phyloP scores from a whole-genome alignment of 2,797 vertebrate genomes.

The Menidia menidia region DNA sequence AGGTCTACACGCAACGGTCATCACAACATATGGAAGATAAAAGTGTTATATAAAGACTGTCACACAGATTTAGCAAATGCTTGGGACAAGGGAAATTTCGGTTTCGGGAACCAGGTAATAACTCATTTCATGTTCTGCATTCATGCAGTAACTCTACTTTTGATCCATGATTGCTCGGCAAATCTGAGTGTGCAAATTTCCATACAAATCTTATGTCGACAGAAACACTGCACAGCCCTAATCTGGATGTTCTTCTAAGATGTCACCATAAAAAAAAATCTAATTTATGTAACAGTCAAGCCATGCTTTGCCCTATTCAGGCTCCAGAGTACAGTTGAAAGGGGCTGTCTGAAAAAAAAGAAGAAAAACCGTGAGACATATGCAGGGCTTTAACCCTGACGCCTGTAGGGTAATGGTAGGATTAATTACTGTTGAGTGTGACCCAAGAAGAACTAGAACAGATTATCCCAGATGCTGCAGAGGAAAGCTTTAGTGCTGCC shows the following conservation, averaged over 20 bases:
- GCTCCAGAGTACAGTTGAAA: constrained; percentile 36
- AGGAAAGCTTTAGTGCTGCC: constrained; percentile 68
- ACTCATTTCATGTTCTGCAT: constrained; percentile 10
- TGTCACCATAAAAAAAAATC: constrained; percentile 57
- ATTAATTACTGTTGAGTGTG: constrained; percentile 83
- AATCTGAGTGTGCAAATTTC: constrained; percentile 34
- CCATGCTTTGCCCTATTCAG: constrained; percentile 5
- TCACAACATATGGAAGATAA: constrained; percentile 45
- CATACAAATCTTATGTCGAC: constrained; percentile 41
- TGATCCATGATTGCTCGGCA: constrained; percentile 12
- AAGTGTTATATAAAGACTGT: constrained; percentile 26
- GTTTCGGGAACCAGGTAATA: constrained; percentile 3
- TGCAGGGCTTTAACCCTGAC: constrained; percentile 54
- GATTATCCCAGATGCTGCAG: constrained; percentile 80
- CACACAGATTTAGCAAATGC: neutral
- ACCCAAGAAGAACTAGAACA: constrained; percentile 79
- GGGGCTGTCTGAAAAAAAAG: constrained; percentile 31
- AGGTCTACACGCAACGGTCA: constrained; percentile 34
- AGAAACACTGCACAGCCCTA: constrained; percentile 46
- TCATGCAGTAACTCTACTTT: constrained; percentile 21
- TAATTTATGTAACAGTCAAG: constrained; percentile 46
- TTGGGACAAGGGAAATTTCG: neutral
- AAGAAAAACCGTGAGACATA: constrained; percentile 50
- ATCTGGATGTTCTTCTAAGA: constrained; percentile 47
- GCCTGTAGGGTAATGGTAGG: constrained; percentile 68